phyloP scores from a whole-genome alignment of 2,113 vertebrate genomes.

The Grus americana region DNA sequence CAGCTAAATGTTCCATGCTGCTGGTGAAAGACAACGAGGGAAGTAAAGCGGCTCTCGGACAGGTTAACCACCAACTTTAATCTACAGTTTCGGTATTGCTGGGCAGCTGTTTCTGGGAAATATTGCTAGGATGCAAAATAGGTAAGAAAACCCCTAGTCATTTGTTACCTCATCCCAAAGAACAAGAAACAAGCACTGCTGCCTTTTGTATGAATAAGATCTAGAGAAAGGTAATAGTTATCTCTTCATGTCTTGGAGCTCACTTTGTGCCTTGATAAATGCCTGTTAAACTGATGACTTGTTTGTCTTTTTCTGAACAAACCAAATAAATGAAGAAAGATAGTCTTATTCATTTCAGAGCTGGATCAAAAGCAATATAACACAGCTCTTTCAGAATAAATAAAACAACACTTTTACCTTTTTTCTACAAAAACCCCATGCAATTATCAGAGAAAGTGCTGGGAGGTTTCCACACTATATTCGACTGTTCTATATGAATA shows the following conservation, averaged over 20 bases:
- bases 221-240: background rate
- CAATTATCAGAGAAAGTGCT: background rate
- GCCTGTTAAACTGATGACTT: background rate
- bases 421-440: background rate
- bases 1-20: background rate
- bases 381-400: background rate
- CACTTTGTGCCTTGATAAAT: background rate
- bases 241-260: background rate
- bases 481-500: fast-evolving
- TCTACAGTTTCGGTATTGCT: background rate
- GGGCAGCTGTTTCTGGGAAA: background rate
- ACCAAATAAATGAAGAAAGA: background rate
- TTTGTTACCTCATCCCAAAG: background rate
- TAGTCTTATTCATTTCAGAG: background rate
- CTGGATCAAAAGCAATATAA: background rate
- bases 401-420: background rate
- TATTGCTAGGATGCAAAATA: background rate
- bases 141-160: background rate
- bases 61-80: background rate
- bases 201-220: background rate
- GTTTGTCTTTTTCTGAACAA: background rate
- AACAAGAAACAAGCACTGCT: background rate
- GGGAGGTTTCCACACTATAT: background rate
- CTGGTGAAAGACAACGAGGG: background rate
- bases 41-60: background rate